These are phyloP conservation scores for Microplitis mediator DNA, from an alignment of 1,140 invertebrate genomes.

Conservation along the genomic window DNA sequence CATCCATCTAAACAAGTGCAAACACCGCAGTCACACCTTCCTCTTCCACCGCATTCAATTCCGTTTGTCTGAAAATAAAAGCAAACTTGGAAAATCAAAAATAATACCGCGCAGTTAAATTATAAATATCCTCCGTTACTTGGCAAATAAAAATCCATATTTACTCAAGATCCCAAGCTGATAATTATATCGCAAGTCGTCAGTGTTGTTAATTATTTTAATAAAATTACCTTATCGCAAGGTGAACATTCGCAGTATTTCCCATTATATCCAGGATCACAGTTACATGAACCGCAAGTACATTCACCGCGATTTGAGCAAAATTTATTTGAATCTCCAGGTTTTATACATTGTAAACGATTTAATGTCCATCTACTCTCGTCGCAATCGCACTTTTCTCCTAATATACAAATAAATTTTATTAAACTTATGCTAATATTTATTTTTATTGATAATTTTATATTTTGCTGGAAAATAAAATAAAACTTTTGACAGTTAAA, in stretches of 20 bases:
- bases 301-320: slow-evolving; percentile 46
- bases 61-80: slow-evolving; percentile 36
- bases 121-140: not conserved
- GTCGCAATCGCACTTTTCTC: slow-evolving; percentile 43
- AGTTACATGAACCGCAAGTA: slow-evolving; percentile 39
- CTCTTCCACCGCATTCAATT: slow-evolving; percentile 41
- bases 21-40: slow-evolving; percentile 40
- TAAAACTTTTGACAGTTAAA: no score
- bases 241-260: slow-evolving; percentile 44
- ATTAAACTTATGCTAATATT: no score
- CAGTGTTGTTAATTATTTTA: not conserved
- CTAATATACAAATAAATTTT: slow-evolving; percentile 24
- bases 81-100: not conserved
- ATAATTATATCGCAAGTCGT: not conserved
- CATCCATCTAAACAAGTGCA: slow-evolving; percentile 43
- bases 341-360: slow-evolving; percentile 33
- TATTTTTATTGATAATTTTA: no score
- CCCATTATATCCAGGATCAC: slow-evolving; percentile 42
- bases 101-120: no score
- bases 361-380: slow-evolving; percentile 33
- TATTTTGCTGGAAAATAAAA: no score
- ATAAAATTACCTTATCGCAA: slow-evolving; percentile 41
- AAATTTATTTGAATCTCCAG: slow-evolving; percentile 11
- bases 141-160: not conserved
- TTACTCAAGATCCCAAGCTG: not conserved